These are phyloP conservation scores for Acrobasis consociella DNA, from an alignment of 2,888 invertebrate genomes.

Conservation along the genomic window DNA sequence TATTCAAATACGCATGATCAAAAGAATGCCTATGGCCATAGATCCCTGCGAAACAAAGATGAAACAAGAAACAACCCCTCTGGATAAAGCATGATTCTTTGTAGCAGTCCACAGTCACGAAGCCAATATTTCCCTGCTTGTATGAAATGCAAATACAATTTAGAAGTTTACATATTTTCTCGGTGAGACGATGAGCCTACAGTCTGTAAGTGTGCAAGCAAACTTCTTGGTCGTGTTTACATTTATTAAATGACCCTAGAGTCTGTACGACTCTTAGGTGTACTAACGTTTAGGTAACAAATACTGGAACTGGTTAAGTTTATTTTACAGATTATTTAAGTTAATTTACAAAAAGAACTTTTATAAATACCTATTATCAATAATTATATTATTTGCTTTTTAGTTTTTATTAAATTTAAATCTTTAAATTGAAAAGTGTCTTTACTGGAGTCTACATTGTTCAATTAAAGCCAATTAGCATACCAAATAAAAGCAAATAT, in stretches of 20 bases:
- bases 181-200: conserved; percentile 64
- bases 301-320: neutral
- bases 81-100: conserved; percentile 57
- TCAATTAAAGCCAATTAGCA: neutral
- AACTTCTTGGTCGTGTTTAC: conserved; percentile 17
- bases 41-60: conserved; percentile 26
- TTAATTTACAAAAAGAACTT: no score
- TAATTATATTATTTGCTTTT: no score
- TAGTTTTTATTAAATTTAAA: neutral
- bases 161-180: conserved; percentile 79
- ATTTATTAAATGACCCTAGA: neutral
- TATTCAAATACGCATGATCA: conserved; percentile 22
- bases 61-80: conserved; percentile 40
- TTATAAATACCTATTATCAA: no score
- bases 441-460: neutral
- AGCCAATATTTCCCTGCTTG: conserved; percentile 73
- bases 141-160: conserved; percentile 81
- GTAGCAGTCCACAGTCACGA: conserved; percentile 56
- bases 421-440: neutral
- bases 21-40: conserved; percentile 23
- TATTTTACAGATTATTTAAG: no score
- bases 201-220: conserved; percentile 26
- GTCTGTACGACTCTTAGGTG: neutral
- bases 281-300: neutral
- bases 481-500: neutral